Evolutionary conservation across 2,797 vertebrate genomes (phyloP).

Genomic region (Phrynocephalus forsythii): DNA sequence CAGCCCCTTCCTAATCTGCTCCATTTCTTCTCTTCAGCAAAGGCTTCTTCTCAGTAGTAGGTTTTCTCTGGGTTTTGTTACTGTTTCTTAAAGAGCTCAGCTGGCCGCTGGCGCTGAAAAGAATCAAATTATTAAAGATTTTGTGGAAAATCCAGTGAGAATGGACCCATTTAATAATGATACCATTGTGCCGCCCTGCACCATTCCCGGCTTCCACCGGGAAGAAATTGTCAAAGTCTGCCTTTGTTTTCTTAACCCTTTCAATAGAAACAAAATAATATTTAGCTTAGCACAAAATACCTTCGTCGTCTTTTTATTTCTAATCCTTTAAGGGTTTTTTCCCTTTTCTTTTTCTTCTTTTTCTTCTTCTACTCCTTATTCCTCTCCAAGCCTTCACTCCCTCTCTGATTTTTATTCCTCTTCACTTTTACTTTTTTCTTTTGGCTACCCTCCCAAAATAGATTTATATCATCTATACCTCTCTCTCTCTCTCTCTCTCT

Average conservation of each 20-base stretch:
- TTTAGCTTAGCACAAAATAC: slow-evolving; percentile 79
- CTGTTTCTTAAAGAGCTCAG: slow-evolving; percentile 87
- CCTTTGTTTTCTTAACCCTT: slow-evolving; percentile 81
- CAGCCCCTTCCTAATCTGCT: slow-evolving; percentile 85
- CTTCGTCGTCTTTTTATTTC: slow-evolving; percentile 70
- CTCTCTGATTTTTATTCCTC: not conserved
- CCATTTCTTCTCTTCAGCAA: slow-evolving; percentile 83
- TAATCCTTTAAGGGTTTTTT: slow-evolving; percentile 70
- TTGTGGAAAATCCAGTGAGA: slow-evolving; percentile 82
- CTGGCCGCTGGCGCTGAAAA: slow-evolving; percentile 83
- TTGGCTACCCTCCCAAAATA: slow-evolving; percentile 56
- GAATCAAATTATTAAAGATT: slow-evolving; percentile 87
- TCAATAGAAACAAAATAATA: slow-evolving; percentile 81
- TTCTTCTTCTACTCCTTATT: not conserved
- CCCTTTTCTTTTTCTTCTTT: not conserved
- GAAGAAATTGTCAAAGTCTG: slow-evolving; percentile 76
- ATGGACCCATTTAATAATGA: slow-evolving; percentile 80
- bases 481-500: too few relatives aligned
- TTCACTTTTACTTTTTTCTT: slow-evolving; percentile 28
- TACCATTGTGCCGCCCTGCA: slow-evolving; percentile 78
- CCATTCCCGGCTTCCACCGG: slow-evolving; percentile 79
- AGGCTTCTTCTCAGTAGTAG: slow-evolving; percentile 82
- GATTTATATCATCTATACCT: slow-evolving; percentile 59
- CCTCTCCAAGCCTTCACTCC: not conserved
- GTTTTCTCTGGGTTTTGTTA: slow-evolving; percentile 82